phyloP scores from a whole-genome alignment of 2,888 invertebrate species.

The Clitarchus hookeri region DNA sequence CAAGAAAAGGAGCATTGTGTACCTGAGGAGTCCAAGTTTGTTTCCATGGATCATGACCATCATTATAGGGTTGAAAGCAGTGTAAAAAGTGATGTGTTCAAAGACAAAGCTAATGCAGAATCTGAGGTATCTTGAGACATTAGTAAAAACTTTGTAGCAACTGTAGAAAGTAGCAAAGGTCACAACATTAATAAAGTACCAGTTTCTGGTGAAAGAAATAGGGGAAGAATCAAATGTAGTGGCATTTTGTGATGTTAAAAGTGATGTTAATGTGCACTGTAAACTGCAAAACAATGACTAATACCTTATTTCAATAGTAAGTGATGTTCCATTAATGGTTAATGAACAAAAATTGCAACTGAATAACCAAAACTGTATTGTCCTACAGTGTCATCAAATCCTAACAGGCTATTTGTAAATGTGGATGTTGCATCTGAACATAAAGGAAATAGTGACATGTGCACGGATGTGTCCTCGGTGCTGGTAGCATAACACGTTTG shows the following conservation, averaged over 20 bases:
- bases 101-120: neutral
- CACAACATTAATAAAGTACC: neutral
- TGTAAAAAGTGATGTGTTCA: neutral
- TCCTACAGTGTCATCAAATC: neutral
- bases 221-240: neutral
- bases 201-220: neutral
- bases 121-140: neutral
- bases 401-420: neutral
- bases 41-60: neutral
- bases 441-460: neutral
- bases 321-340: neutral
- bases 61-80: neutral
- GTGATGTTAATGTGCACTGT: neutral
- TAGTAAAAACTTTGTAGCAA: neutral
- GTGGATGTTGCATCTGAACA: neutral
- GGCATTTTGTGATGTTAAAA: neutral
- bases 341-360: neutral
- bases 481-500: too few relatives aligned
- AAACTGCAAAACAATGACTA: neutral
- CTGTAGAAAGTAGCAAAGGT: neutral
- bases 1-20: neutral
- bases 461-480: neutral
- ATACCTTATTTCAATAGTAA: neutral
- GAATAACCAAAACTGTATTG: neutral
- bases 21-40: neutral